These are phyloP conservation scores for Tenualosa thibaudeaui DNA, from an alignment of 2,797 vertebrate species.

Conservation along the genomic window DNA sequence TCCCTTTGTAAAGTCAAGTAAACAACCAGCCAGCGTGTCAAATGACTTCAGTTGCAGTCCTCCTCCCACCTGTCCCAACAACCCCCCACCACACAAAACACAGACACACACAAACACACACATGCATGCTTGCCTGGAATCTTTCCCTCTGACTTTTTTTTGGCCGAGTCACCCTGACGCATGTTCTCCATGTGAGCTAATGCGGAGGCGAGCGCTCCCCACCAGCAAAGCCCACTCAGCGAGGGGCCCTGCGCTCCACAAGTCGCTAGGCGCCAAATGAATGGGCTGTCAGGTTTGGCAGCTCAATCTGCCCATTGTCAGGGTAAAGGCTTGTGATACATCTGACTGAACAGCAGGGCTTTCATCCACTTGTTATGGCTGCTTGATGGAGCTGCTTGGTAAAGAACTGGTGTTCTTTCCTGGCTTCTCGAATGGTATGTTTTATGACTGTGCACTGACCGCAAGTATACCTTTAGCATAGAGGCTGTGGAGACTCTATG, in stretches of 20 bases:
- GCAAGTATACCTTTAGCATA: neutral
- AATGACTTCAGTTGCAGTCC: constrained; percentile 51
- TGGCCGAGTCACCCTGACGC: constrained; percentile 29
- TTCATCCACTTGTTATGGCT: constrained; percentile 46
- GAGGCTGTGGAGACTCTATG: neutral
- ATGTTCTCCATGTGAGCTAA: constrained; percentile 46
- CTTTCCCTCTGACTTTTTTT: neutral
- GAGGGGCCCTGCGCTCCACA: constrained; percentile 32
- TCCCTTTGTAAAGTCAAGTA: neutral
- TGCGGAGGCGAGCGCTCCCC: constrained; percentile 42
- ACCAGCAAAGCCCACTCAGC: constrained; percentile 32
- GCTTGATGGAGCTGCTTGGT: constrained; percentile 41
- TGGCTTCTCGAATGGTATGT: constrained; percentile 36
- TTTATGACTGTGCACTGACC: neutral
- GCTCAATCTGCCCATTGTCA: constrained; percentile 54
- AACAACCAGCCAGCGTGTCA: constrained; percentile 33
- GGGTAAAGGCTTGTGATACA: constrained; percentile 39
- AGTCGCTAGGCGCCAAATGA: constrained; percentile 45
- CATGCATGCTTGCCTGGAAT: neutral
- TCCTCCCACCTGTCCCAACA: constrained; percentile 14
- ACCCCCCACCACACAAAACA: neutral
- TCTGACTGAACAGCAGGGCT: constrained; percentile 51
- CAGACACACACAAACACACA: constrained; percentile 3
- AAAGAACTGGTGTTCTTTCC: constrained; percentile 12
- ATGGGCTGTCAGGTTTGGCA: constrained; percentile 40